Evolutionary conservation across 2,888 invertebrate genomes (phyloP), one percentile per base, ranked within the genome.

Genomic region (Hydriomena furcata): DNA sequence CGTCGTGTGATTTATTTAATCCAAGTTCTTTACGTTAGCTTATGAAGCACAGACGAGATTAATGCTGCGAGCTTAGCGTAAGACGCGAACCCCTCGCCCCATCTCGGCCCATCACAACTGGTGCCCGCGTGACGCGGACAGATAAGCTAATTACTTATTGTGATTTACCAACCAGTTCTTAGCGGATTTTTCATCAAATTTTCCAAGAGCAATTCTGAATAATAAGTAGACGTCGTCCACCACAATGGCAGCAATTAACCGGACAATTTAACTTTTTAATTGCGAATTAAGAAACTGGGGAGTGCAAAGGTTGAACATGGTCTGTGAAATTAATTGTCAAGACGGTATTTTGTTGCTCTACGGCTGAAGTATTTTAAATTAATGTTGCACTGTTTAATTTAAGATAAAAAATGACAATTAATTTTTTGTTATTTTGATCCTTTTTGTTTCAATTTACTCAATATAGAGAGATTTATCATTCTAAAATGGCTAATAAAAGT

Each of bases 231-330:
- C 79, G 75, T 69, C 78, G 77, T 74, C 79, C 76, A 79, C 80
- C 83, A 82, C 85, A 85, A 85, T 84, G 76, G 76, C 73, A 70
- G 81, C 80, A 82, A 85, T 87, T 88, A 83, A 84, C 82, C 79
- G 82, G 82, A 85, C 82, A 84, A 87, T 87, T 88, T 85, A 85
- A 84, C 85, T 84, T 86, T 86, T 84, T 82, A 84, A 86, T 88
- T 86, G 79, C 78, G 79, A 82, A 81, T 85, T 82, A 83, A 83
- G 84, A 81, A 81, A 79, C 73, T 75, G 71, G 70, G 68, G 73
- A 79, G 79, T 77, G 75, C 79, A 79, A 82, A 84, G 83, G 82
- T 83, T 79, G 77, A 73, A 74, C 77, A 75, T 70, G 71, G 70
- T 63, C 71, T 63, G 65, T 63, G 69, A 71, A 77, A 77, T 79